Evolutionary conservation across 2,888 invertebrate species (phyloP).

Genomic region (Xestobium rufovillosum): DNA sequence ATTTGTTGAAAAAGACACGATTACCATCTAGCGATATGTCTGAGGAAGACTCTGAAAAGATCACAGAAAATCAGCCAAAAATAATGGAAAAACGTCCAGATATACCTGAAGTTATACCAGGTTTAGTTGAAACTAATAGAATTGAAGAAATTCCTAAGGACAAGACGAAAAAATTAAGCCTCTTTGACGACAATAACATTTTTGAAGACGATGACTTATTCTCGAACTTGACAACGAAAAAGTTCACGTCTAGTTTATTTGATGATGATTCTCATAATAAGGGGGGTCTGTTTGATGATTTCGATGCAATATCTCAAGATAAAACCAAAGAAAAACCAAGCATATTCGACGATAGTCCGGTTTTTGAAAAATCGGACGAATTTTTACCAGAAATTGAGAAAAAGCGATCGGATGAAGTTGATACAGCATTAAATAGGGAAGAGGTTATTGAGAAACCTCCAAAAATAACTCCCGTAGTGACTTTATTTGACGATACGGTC

Average conservation of each 20-base stretch:
- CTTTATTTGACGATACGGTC: conserved; percentile 12
- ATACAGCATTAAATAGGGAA: no score
- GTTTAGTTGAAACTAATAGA: conserved; percentile 17
- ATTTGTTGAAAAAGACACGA: conserved; percentile 21
- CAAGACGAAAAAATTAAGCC: conserved; percentile 23
- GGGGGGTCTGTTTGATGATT: background rate
- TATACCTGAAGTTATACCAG: conserved; percentile 6
- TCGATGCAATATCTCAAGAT: no score
- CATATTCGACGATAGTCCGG: no score
- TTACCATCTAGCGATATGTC: conserved; percentile 19
- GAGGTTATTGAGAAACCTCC: no score
- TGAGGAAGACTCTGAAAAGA: conserved; percentile 12
- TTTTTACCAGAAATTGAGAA: no score
- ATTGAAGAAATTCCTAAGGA: conserved; percentile 12
- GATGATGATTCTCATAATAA: conserved; percentile 25
- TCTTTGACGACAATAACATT: conserved; percentile 34
- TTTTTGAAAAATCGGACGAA: no score
- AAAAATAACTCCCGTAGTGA: background rate
- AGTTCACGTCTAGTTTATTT: conserved; percentile 29
- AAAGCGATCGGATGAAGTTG: no score
- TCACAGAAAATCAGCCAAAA: background rate
- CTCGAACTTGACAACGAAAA: conserved; percentile 27
- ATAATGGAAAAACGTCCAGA: background rate
- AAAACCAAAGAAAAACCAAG: no score
- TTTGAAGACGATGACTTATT: conserved; percentile 39